Percentiles rank a stretch among this genome's conserved stretches.
Conservation (phyloP, 1,140 invertebrate species). For the Conus ventricosus region DNA sequence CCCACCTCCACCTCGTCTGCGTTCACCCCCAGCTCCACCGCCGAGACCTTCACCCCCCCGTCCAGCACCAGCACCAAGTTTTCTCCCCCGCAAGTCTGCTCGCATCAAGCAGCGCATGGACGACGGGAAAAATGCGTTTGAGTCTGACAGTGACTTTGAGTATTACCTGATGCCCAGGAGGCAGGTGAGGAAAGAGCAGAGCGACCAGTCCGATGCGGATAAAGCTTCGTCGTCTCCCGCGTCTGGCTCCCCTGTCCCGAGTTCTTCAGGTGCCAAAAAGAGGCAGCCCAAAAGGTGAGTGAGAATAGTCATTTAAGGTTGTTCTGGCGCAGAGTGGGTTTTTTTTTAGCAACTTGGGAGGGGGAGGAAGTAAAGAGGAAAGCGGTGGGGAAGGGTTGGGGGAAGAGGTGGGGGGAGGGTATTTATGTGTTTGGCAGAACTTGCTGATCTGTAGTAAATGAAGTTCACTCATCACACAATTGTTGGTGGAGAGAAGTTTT, state of each 20-base stretch:
- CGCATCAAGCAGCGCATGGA: conserved; percentile 46
- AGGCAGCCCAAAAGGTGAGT: conserved; percentile 27
- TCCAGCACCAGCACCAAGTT: neutral
- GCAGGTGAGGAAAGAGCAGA: conserved; percentile 16
- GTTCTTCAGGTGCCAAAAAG: neutral
- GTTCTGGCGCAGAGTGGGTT: too few species aligned
- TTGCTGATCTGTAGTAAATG: too few species aligned
- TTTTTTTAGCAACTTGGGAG: too few species aligned
- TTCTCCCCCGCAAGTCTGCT: conserved; percentile 45
- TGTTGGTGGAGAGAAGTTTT: too few species aligned
- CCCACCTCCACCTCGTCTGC: too few species aligned
- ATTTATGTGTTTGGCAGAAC: too few species aligned
- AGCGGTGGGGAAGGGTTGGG: too few species aligned
- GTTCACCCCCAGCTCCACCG: neutral
- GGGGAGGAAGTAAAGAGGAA: too few species aligned
- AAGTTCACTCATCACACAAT: too few species aligned
- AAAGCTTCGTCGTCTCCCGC: neutral
- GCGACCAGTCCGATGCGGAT: conserved; percentile 1
- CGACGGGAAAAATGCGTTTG: conserved; percentile 32
- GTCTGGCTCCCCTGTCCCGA: neutral
- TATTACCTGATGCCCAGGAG: conserved; percentile 36
- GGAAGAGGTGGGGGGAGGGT: too few species aligned
- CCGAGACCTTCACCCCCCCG: neutral
- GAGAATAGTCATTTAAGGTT: too few species aligned
- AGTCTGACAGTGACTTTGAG: conserved; percentile 48